A percentile compares a stretch with the other conserved stretches of the same genome.
phyloP scores from a whole-genome alignment of 2,113 vertebrate species.

The Trichechus manatus region DNA sequence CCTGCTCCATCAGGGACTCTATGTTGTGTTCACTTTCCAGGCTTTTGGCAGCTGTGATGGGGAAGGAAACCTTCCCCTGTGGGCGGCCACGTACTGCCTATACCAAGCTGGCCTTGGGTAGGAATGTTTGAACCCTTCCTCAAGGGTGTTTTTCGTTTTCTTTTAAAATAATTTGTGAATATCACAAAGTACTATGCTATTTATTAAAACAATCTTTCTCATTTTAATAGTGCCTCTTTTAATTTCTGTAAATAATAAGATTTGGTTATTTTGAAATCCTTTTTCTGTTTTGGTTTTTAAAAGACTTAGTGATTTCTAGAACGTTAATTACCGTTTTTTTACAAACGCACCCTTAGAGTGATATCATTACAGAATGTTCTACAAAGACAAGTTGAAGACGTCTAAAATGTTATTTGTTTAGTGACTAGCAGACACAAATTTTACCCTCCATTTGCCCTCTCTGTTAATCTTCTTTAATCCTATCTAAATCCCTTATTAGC shows the following conservation, averaged over 20 bases:
- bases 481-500: slow-evolving; percentile 80
- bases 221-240: not conserved
- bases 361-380: not conserved
- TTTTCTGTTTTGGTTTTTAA: slow-evolving; percentile 55
- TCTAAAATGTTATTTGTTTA: not conserved
- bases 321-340: not conserved
- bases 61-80: accelerated
- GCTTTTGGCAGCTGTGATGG: no score
- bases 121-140: not conserved
- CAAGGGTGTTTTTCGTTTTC: not conserved
- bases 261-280: not conserved
- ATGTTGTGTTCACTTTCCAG: not conserved
- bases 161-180: slow-evolving; percentile 19
- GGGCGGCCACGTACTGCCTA: not conserved
- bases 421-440: not conserved
- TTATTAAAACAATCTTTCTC: slow-evolving; percentile 2
- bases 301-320: not conserved
- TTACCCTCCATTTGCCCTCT: slow-evolving; percentile 85
- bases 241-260: slow-evolving; percentile 32
- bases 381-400: not conserved
- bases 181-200: not conserved
- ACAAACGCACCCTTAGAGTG: not conserved
- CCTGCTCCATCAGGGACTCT: no score
- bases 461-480: slow-evolving; percentile 86
- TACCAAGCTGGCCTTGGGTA: not conserved